Percentiles rank a stretch among this genome's conserved stretches.
phyloP scores from a whole-genome alignment of 53 echinoderm and acorn worm genomes.

The Hippasteria phrygiana region DNA sequence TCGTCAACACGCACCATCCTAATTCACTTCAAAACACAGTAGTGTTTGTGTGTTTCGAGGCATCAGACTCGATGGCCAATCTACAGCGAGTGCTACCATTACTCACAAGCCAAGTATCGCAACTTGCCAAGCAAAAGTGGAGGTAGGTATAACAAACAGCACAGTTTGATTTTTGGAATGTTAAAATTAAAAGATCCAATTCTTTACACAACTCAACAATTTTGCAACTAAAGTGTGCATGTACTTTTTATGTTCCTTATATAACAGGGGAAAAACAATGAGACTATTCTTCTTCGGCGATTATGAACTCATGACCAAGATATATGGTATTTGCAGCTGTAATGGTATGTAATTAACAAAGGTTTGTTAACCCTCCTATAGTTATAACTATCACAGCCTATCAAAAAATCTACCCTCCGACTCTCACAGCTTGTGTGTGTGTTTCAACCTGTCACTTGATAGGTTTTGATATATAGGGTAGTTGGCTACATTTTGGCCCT shows the following conservation, averaged over 20 bases:
- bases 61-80: neutral
- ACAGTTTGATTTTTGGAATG: neutral
- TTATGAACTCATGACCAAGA: constrained; percentile 49
- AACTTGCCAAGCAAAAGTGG: neutral
- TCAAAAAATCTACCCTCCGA: no score
- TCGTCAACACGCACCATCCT: neutral
- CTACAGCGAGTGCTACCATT: neutral
- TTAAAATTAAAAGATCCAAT: no score
- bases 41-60: constrained; percentile 10
- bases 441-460: no score
- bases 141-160: neutral
- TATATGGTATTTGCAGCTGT: constrained; percentile 59
- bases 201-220: no score
- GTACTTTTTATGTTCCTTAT: neutral
- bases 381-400: no score
- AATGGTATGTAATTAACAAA: constrained; percentile 34
- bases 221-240: no score
- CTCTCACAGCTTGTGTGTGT: no score
- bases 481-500: no score
- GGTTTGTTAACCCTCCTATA: neutral
- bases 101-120: neutral
- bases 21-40: constrained; percentile 24
- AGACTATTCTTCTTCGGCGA: constrained; percentile 49
- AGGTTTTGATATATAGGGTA: no score
- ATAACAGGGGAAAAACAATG: constrained; percentile 21